A percentile compares a stretch with the other conserved stretches of the same genome.
Evolutionary conservation across 2,113 vertebrate genomes (phyloP).

Genomic region (human (Homo sapiens)): DNA sequence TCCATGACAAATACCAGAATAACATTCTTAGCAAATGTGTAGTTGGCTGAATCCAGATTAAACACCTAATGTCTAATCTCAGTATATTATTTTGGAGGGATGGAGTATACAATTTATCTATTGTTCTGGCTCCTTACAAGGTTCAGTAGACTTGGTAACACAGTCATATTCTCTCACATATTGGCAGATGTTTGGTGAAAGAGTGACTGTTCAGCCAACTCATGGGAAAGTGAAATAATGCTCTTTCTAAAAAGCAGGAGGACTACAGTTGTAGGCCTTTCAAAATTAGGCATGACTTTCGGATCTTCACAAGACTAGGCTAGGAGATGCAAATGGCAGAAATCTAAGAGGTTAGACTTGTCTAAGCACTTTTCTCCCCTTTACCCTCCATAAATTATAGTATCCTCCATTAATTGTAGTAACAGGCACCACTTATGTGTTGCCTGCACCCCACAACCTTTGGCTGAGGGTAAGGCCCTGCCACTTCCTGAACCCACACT

Average conservation of each 20-base stretch:
- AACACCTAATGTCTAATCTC: background rate
- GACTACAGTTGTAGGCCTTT: background rate
- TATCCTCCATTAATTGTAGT: accelerated
- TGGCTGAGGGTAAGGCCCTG: background rate
- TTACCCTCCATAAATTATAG: background rate
- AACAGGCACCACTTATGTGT: too few relatives aligned
- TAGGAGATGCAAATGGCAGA: background rate
- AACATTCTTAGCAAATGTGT: background rate
- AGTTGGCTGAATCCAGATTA: background rate
- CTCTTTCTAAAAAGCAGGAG: background rate
- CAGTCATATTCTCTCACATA: background rate
- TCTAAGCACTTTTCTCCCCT: background rate
- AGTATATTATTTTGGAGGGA: background rate
- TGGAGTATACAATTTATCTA: background rate
- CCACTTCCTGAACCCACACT: background rate
- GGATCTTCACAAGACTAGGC: background rate
- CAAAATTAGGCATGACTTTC: background rate
- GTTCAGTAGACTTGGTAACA: background rate
- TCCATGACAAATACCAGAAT: background rate
- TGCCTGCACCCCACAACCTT: background rate
- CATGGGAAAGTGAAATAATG: background rate
- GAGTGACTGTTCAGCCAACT: background rate
- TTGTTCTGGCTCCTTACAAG: background rate
- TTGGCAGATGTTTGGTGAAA: background rate
- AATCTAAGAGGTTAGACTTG: background rate